Evolutionary conservation across 1,140 invertebrate species (phyloP), one percentile per base, ranked within the genome.

Genomic region (Bacillus rossius): DNA sequence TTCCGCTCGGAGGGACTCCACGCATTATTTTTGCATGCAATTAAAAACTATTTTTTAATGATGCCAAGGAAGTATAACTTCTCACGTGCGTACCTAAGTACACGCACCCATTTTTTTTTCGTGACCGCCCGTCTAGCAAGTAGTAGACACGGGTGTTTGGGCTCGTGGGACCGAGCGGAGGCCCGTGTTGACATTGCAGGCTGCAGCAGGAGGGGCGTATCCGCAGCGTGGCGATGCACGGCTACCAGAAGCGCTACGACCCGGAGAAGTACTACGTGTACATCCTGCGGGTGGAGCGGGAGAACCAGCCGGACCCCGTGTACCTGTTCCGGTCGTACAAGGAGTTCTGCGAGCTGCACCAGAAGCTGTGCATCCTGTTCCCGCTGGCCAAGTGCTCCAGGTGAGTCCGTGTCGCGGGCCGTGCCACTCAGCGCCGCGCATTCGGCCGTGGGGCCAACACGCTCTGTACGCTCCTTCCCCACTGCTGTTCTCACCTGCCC

Each of bases 181-280:
- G n/a, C n/a, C n/a, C n/a, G n/a, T n/a, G n/a, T n/a, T n/a, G n/a
- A n/a, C n/a, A n/a, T 69, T 73, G 43, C 67, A 94, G 91, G 58
- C 87, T 92, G 82, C 80, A 88, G 49, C 87, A 88, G 73, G 96
- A 99, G 77, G 96, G 96, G 10, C 83, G 88, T 23, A 83, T 99
- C 48, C 84, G 82, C n/a, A 83, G 81, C 55, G 89, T 97, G 2
- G 85, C 88, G 72, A 90, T 98, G 8, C 82, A 90, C 47, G 87
- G 88, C 49, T 96, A 86, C 73, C 90, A 96, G 76, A 99, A 99
- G 73, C 84, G 94, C 62, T 97, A 96, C 71, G 92, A 94, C 73
- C 95, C 95, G 20, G 95, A 98, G 69, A 99, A 99, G 77, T 94
- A 96, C 78, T 99, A 99, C 74, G 93, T 98, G 68, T 99, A 96